Percentiles rank a stretch among this genome's conserved stretches.
Evolutionary conservation across 2,113 vertebrate species (phyloP).

Genomic region (Oreochromis spilurus): DNA sequence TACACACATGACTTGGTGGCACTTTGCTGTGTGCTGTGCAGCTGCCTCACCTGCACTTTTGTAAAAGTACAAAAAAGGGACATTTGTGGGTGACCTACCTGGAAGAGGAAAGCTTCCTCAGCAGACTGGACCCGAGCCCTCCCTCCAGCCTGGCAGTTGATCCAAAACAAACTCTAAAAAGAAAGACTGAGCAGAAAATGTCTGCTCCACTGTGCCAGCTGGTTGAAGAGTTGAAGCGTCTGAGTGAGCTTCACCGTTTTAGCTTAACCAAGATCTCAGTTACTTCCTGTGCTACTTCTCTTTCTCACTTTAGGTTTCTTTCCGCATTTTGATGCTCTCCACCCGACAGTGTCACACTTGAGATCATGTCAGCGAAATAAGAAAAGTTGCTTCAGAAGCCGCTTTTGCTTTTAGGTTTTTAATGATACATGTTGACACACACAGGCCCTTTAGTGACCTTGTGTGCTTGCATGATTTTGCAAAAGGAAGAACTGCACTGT

Average conservation of each 20-base stretch:
- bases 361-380: background rate
- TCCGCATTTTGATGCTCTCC: conserved; percentile 2
- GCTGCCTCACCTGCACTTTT: background rate
- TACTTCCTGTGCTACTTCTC: conserved; percentile 78
- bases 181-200: conserved; percentile 9
- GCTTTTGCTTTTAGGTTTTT: background rate
- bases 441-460: background rate
- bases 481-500: background rate
- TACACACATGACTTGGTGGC: background rate
- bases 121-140: conserved; percentile 34
- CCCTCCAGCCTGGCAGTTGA: conserved; percentile 50
- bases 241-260: background rate
- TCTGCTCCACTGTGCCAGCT: background rate
- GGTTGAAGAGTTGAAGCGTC: background rate
- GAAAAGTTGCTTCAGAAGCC: background rate
- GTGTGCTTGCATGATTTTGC: background rate
- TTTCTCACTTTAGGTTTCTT: conserved; percentile 5
- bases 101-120: conserved; percentile 59
- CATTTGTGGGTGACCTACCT: conserved; percentile 39
- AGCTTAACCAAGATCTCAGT: conserved; percentile 55
- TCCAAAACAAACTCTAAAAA: background rate
- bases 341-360: background rate
- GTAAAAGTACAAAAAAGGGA: background rate
- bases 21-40: background rate
- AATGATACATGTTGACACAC: background rate